Evolutionary conservation across 92 coral and sea anemone genomes (phyloP), one percentile per base, ranked within the genome.

Genomic region (Parazoanthus darwini): DNA sequence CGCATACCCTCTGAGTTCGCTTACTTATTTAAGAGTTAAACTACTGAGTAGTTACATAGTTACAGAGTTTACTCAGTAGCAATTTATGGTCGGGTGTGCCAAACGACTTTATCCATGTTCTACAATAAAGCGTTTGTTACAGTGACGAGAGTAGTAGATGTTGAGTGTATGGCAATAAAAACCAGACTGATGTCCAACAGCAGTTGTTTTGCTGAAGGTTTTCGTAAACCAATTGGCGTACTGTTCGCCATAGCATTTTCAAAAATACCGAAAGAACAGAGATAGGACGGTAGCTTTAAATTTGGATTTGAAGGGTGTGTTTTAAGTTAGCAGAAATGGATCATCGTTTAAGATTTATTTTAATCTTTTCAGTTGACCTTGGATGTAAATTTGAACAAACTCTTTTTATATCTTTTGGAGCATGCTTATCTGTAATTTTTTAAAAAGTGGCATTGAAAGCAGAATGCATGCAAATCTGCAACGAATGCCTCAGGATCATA

Each of bases 401-500:
- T 43, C 48, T 43, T 6, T 43, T 43, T 43, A 6, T 43, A 43
- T 6, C 48, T 6, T 3, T 43, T 3, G 48, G 48, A 43, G 48
- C 48, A 43, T 43, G 48, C 48, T 43, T 43, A 6, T 43, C 48
- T 43, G 48, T 1, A 43, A 43, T 43, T 3, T 43, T 43, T 43
- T 3, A 3, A 43, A 43, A 43, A 43, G 48, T 43, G 48, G 4
- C 48, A 43, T 43, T 43, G 48, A 43, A 43, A 43, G 4, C 5
- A 33, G 79, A 36, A 18, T 75, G 79, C 79, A 37, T 75, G 79
- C 46, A 75, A 75, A 75, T 75, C 79, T 75, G 79, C 48, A 75
- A 75, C 79, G 26, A 75, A 75, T 75, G 79, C 22, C 50, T 75
- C 75, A 71, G 36, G 75, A 71, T 22, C 35, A 71, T 23, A 71